These are phyloP conservation scores for Bombus sibiricus DNA, from an alignment of 1,140 invertebrate species.

Conservation along the genomic window DNA sequence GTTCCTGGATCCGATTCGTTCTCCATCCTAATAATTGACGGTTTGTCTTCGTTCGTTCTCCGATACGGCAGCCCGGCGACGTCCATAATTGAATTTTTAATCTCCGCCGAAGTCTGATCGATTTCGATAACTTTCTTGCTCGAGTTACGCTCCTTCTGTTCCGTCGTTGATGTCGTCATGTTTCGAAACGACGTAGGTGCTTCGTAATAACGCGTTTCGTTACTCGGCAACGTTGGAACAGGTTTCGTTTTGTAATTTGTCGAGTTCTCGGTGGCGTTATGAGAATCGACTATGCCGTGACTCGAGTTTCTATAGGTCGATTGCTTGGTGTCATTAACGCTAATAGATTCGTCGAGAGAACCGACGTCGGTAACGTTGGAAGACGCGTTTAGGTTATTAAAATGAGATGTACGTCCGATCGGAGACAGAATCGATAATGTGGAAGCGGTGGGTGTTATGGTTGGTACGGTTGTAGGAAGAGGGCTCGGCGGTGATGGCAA, in stretches of 20 bases:
- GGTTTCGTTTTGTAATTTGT: too few relatives aligned
- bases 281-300: too few relatives aligned
- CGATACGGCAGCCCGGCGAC: slow-evolving; percentile 2
- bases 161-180: slow-evolving; percentile 23
- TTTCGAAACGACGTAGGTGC: slow-evolving; percentile 51
- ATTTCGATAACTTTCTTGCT: slow-evolving; percentile 26
- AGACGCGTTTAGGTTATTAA: slow-evolving; percentile 42
- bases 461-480: background rate
- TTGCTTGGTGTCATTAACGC: background rate
- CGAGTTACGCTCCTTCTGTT: slow-evolving; percentile 1
- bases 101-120: slow-evolving; percentile 38
- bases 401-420: slow-evolving; percentile 30
- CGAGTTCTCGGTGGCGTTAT: too few relatives aligned
- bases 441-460: slow-evolving; percentile 1
- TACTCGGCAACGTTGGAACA: background rate
- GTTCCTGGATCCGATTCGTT: slow-evolving; percentile 33
- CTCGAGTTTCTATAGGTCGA: background rate
- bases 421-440: slow-evolving; percentile 35
- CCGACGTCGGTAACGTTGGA: slow-evolving; percentile 37
- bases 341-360: slow-evolving; percentile 1
- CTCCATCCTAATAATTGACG: slow-evolving; percentile 39
- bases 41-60: background rate
- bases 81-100: slow-evolving; percentile 55
- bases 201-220: background rate
- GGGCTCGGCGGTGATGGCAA: slow-evolving; percentile 71